A percentile compares a stretch with the other conserved stretches of the same genome.
Conservation (phyloP, 2,113 vertebrate species). For the Crotophaga sulcirostris region DNA sequence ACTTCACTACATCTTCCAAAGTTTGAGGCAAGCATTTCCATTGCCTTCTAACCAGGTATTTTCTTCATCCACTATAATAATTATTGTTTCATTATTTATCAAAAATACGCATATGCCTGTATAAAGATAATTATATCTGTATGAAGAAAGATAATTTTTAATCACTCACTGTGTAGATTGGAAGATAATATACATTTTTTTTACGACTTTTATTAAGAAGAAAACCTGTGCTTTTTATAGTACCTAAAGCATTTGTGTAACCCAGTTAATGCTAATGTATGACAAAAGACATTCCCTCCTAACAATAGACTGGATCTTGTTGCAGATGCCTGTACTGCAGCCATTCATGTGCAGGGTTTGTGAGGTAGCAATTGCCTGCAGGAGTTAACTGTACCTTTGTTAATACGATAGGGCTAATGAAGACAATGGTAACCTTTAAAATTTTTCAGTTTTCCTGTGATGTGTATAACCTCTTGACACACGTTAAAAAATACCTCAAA, state of each 20-base stretch:
- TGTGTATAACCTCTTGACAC: slow-evolving; percentile 19
- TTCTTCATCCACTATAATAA: background rate
- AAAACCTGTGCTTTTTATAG: background rate
- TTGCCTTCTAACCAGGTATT: background rate
- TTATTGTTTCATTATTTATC: background rate
- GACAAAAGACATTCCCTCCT: background rate
- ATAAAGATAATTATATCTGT: background rate
- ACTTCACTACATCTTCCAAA: background rate
- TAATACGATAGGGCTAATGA: slow-evolving; percentile 28
- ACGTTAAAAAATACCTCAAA: background rate
- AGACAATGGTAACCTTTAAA: slow-evolving; percentile 27
- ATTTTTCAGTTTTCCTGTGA: slow-evolving; percentile 2
- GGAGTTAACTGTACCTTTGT: background rate
- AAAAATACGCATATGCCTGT: background rate
- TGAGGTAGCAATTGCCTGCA: background rate
- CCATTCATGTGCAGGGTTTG: background rate
- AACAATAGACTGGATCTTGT: background rate
- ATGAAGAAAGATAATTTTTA: background rate
- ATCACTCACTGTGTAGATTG: background rate
- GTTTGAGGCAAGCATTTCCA: background rate
- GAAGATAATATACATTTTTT: background rate
- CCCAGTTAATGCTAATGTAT: background rate
- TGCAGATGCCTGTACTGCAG: background rate
- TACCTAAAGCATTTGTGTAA: background rate
- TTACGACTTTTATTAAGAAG: background rate